phyloP scores from a whole-genome alignment of 2,888 invertebrate genomes.

The Dorcus hopei region DNA sequence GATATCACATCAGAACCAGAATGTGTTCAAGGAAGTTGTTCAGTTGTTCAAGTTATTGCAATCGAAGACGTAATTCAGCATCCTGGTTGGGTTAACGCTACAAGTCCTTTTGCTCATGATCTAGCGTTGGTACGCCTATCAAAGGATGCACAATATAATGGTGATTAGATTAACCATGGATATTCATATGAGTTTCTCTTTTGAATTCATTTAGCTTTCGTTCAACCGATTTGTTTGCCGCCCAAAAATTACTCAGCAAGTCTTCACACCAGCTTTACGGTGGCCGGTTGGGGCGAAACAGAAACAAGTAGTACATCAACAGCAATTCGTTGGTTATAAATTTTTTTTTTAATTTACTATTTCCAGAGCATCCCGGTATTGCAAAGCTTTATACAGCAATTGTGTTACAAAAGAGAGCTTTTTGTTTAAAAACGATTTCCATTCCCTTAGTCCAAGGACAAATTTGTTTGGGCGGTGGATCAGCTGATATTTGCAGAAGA shows the following conservation, averaged over 20 bases:
- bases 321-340: background rate
- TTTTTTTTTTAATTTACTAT: background rate
- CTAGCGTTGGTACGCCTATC: conserved; percentile 47
- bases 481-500: conserved; percentile 67
- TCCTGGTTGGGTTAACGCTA: conserved; percentile 35
- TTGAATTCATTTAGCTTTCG: conserved; percentile 35
- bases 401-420: conserved; percentile 16
- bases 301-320: conserved; percentile 38
- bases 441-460: conserved; percentile 40
- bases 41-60: conserved; percentile 37
- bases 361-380: conserved; percentile 31
- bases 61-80: conserved; percentile 46
- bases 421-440: conserved; percentile 9
- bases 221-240: conserved; percentile 43
- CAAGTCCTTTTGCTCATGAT: conserved; percentile 35
- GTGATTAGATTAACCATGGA: conserved; percentile 4
- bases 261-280: conserved; percentile 33
- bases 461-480: conserved; percentile 68
- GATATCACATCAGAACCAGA: conserved; percentile 43
- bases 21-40: conserved; percentile 46
- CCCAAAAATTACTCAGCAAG: conserved; percentile 25
- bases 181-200: background rate
- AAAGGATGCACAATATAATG: conserved; percentile 40
- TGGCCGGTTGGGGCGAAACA: conserved; percentile 49
- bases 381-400: conserved; percentile 32